Percentiles rank a stretch among this genome's conserved stretches.
These are phyloP conservation scores for Ladona fulva DNA, from an alignment of 1,140 invertebrate species.

Conservation along the genomic window DNA sequence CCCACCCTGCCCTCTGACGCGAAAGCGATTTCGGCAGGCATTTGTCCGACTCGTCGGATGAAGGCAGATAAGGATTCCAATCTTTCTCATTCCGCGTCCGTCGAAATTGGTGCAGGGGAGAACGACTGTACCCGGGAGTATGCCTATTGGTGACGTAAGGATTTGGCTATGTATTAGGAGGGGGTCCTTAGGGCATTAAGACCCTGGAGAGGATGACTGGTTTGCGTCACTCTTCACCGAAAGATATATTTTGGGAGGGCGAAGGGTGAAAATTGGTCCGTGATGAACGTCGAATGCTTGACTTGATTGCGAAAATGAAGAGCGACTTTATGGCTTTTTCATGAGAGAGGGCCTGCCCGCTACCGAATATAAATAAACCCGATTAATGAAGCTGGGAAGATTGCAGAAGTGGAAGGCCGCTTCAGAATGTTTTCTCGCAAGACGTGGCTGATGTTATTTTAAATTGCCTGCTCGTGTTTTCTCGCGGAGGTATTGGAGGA, in stretches of 20 bases:
- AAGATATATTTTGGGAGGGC: background rate
- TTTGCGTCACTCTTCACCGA: background rate
- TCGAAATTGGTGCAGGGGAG: background rate
- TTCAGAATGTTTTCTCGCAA: no score
- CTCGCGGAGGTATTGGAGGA: no score
- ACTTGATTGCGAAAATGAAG: no score
- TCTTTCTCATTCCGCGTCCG: background rate
- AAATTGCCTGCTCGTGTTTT: no score
- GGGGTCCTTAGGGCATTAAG: background rate
- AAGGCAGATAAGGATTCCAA: background rate
- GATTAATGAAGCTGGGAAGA: no score
- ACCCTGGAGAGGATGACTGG: background rate
- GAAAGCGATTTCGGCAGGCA: background rate
- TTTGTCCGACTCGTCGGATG: background rate
- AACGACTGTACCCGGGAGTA: background rate
- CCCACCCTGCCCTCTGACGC: background rate
- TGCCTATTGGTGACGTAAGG: no score
- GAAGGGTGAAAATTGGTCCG: background rate
- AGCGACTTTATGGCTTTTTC: no score
- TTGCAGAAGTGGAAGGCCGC: no score
- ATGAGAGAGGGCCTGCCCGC: no score
- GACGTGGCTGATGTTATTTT: no score
- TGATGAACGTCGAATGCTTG: no score
- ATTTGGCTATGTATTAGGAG: background rate
- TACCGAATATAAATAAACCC: no score